These are phyloP conservation scores for Enteromius unitaeniatus DNA, from an alignment of 2,797 vertebrate genomes.

Conservation along the genomic window DNA sequence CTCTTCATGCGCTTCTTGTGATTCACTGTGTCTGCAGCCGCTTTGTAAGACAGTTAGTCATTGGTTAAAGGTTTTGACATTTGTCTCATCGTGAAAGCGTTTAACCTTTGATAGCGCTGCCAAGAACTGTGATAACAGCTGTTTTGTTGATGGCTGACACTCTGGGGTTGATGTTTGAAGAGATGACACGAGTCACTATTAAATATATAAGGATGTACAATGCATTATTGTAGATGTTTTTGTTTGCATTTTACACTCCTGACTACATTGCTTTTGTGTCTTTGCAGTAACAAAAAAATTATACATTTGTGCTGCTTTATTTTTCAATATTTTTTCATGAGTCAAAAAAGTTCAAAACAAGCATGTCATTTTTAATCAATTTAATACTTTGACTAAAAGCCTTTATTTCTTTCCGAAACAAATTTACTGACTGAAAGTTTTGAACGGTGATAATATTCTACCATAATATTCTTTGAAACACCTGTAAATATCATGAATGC, in stretches of 20 bases:
- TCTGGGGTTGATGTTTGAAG: slow-evolving; percentile 39
- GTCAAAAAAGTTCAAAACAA: no score
- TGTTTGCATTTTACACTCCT: background rate
- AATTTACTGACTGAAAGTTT: no score
- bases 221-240: background rate
- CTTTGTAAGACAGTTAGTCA: background rate
- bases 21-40: background rate
- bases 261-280: background rate
- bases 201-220: background rate
- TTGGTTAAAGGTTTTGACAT: slow-evolving; percentile 6
- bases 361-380: no score
- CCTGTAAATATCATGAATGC: background rate
- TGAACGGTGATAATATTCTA: no score
- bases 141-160: slow-evolving; percentile 25
- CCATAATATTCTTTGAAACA: background rate
- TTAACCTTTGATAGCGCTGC: slow-evolving; percentile 52
- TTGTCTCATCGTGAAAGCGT: slow-evolving; percentile 27
- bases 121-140: slow-evolving; percentile 51
- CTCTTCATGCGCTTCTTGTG: background rate
- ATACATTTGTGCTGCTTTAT: no score
- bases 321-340: background rate
- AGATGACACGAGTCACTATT: background rate
- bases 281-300: background rate
- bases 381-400: no score
- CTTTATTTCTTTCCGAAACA: no score